A percentile compares a stretch with the other conserved stretches of the same genome.
Conservation (phyloP, 2,797 vertebrate genomes). For the Enteromius viviparus region DNA sequence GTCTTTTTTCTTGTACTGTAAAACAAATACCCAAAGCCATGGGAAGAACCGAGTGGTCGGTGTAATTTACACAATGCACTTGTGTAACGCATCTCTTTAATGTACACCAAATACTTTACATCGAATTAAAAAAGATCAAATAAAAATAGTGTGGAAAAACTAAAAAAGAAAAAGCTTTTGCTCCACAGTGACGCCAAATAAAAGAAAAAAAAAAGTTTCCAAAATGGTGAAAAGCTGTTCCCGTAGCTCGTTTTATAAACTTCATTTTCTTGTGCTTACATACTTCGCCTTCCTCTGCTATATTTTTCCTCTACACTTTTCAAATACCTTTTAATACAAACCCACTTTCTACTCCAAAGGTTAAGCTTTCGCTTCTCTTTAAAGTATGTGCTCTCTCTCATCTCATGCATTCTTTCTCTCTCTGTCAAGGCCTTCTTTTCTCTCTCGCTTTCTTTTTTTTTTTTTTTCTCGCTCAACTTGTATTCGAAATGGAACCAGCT, state of each 20-base stretch:
- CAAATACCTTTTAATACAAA: slow-evolving; percentile 63
- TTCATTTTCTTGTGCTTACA: slow-evolving; percentile 80
- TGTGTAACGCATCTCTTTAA: slow-evolving; percentile 77
- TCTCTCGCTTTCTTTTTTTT: not conserved
- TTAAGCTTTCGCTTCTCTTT: slow-evolving; percentile 64
- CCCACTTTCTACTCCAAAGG: slow-evolving; percentile 68
- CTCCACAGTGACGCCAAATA: slow-evolving; percentile 80
- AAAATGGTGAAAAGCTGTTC: slow-evolving; percentile 85
- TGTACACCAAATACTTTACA: slow-evolving; percentile 95
- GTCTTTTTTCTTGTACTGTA: slow-evolving; percentile 68
- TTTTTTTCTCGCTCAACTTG: not conserved
- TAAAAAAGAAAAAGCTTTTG: slow-evolving; percentile 82
- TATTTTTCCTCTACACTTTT: slow-evolving; percentile 68
- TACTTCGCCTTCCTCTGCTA: slow-evolving; percentile 56
- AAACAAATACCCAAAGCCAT: slow-evolving; percentile 87
- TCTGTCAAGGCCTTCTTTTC: slow-evolving; percentile 49
- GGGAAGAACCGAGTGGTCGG: slow-evolving; percentile 85
- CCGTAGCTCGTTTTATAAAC: slow-evolving; percentile 71
- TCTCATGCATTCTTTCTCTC: slow-evolving; percentile 62
- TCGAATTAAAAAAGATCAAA: slow-evolving; percentile 75
- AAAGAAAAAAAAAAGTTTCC: slow-evolving; percentile 67
- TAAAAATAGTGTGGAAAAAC: slow-evolving; percentile 71
- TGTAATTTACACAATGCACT: slow-evolving; percentile 95
- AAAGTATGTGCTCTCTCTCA: slow-evolving; percentile 69
- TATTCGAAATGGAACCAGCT: slow-evolving; percentile 81